These are phyloP conservation scores for Dynastes tityus DNA, from an alignment of 2,888 invertebrate species.

Conservation along the genomic window DNA sequence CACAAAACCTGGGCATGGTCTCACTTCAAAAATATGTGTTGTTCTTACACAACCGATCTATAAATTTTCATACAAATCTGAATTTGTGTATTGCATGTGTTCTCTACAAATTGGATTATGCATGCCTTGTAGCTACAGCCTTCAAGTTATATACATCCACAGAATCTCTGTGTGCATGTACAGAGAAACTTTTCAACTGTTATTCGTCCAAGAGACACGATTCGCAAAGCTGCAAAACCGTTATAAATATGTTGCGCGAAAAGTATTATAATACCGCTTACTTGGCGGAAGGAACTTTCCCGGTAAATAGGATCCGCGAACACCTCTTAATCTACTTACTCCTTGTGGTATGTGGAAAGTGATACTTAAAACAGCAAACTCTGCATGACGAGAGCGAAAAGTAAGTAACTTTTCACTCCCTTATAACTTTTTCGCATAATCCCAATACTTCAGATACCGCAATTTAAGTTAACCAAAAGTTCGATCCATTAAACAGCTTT, in stretches of 20 bases:
- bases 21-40: too few relatives aligned
- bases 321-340: conserved; percentile 6
- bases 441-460: background rate
- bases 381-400: background rate
- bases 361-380: background rate
- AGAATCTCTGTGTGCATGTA: too few relatives aligned
- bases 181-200: too few relatives aligned
- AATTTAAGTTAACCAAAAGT: background rate
- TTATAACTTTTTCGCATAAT: background rate
- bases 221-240: background rate
- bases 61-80: too few relatives aligned
- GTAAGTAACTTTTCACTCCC: background rate
- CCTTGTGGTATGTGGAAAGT: background rate
- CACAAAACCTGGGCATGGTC: too few relatives aligned
- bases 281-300: background rate
- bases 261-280: background rate
- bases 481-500: background rate
- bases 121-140: too few relatives aligned
- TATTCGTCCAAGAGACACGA: background rate
- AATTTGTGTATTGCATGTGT: too few relatives aligned
- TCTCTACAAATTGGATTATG: too few relatives aligned
- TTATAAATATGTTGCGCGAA: background rate
- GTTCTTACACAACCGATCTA: too few relatives aligned
- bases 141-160: too few relatives aligned
- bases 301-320: background rate